Evolutionary conservation across 2,888 invertebrate species (phyloP).

Genomic region (Drosophila flavopinicola): DNA sequence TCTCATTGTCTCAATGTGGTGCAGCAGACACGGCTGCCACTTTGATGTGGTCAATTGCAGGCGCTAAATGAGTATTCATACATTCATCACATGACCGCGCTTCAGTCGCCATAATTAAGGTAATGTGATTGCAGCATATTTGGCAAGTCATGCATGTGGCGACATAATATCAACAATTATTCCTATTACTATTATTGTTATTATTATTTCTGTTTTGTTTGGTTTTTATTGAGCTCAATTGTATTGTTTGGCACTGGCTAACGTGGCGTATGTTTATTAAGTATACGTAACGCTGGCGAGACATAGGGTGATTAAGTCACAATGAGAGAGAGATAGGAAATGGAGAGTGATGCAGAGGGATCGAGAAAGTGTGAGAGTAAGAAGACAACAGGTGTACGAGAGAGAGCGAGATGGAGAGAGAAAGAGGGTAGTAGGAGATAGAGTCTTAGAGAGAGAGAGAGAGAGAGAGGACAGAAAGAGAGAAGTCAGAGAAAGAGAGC

Average conservation of each 20-base stretch:
- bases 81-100: slow-evolving; percentile 23
- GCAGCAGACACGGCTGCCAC: background rate
- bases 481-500: background rate
- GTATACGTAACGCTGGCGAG: slow-evolving; percentile 1
- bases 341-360: too few relatives aligned
- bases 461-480: background rate
- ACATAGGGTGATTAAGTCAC: background rate
- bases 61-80: slow-evolving; percentile 36
- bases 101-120: slow-evolving; percentile 31
- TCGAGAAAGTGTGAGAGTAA: too few relatives aligned
- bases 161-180: background rate
- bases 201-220: background rate
- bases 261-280: slow-evolving; percentile 21
- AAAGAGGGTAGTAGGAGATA: too few relatives aligned
- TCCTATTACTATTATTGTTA: slow-evolving; percentile 4
- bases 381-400: background rate
- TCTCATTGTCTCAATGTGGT: background rate
- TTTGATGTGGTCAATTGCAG: slow-evolving; percentile 44
- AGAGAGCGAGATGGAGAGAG: background rate
- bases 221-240: background rate
- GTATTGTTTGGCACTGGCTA: background rate
- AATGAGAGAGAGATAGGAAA: background rate
- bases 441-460: background rate
- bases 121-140: slow-evolving; percentile 24
- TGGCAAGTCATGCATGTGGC: slow-evolving; percentile 23